Evolutionary conservation across 2,888 invertebrate genomes (phyloP).

Genomic region (Napeogenes sylphis): DNA sequence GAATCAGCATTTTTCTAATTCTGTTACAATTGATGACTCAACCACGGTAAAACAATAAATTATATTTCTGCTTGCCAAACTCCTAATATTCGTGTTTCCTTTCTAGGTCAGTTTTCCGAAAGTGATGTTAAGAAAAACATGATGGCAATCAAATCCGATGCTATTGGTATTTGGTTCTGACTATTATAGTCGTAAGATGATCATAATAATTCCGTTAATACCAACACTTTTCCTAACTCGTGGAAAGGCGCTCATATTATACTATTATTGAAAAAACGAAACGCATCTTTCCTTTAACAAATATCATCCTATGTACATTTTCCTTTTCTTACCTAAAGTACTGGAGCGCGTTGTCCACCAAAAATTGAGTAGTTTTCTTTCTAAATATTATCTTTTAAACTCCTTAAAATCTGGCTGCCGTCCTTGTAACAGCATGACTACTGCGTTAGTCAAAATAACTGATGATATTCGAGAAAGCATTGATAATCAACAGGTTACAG

Average conservation of each 20-base stretch:
- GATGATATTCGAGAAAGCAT: slow-evolving; percentile 1
- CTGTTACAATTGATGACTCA: background rate
- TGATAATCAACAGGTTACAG: background rate
- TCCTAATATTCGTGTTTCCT: background rate
- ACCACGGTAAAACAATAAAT: background rate
- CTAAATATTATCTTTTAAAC: background rate
- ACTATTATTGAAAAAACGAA: background rate
- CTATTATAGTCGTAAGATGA: background rate
- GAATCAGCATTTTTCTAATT: background rate
- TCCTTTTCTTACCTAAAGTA: background rate
- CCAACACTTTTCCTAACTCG: too few species aligned
- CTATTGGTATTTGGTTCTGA: background rate
- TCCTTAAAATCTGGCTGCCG: background rate
- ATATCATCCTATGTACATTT: background rate
- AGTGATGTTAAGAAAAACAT: background rate
- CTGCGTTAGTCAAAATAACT: background rate
- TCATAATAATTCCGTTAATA: background rate
- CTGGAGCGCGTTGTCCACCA: background rate
- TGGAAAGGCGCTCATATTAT: too few species aligned
- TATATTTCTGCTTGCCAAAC: background rate
- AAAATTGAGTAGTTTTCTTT: background rate
- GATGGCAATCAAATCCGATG: background rate
- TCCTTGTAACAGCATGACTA: background rate
- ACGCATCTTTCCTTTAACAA: background rate
- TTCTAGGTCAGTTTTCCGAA: background rate